Conservation (phyloP, 1,140 invertebrate genomes). For the Akabosia matsudoensis region DNA sequence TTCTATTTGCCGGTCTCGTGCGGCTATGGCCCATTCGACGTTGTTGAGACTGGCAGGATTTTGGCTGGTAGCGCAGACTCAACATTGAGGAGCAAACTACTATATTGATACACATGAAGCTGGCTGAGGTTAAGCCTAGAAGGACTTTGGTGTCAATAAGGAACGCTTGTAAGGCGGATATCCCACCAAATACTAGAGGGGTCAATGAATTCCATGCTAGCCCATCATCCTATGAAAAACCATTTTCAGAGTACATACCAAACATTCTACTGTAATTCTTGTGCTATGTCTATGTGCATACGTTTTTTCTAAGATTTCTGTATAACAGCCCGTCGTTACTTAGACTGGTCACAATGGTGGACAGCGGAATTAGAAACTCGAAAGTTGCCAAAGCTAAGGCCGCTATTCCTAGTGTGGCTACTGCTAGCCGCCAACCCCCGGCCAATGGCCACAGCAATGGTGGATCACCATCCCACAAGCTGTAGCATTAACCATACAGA, state of each 20-base stretch:
- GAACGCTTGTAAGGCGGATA: slow-evolving; percentile 39
- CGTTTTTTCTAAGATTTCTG: slow-evolving; percentile 42
- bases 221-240: not conserved
- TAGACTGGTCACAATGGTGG: slow-evolving; percentile 26
- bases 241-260: too few species aligned
- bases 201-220: slow-evolving; percentile 24
- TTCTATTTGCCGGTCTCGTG: slow-evolving; percentile 32
- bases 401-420: slow-evolving; percentile 43
- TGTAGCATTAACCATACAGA: not conserved
- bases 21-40: slow-evolving; percentile 31
- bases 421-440: slow-evolving; percentile 40
- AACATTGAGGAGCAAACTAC: slow-evolving; percentile 43
- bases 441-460: slow-evolving; percentile 43
- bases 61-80: slow-evolving; percentile 39
- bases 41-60: slow-evolving; percentile 1
- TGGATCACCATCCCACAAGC: slow-evolving; percentile 44
- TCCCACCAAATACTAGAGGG: slow-evolving; percentile 40
- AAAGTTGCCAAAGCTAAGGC: slow-evolving; percentile 43
- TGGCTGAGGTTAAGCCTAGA: slow-evolving; percentile 32
- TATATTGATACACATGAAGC: slow-evolving; percentile 43
- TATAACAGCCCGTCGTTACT: slow-evolving; percentile 45
- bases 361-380: slow-evolving; percentile 26
- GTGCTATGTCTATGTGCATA: too few species aligned
- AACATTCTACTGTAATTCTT: too few species aligned
- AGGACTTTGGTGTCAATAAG: slow-evolving; percentile 44